Evolutionary conservation across 1,140 invertebrate species (phyloP), one percentile per base, ranked within the genome.

Genomic region (Helicorthomorpha holstii): DNA sequence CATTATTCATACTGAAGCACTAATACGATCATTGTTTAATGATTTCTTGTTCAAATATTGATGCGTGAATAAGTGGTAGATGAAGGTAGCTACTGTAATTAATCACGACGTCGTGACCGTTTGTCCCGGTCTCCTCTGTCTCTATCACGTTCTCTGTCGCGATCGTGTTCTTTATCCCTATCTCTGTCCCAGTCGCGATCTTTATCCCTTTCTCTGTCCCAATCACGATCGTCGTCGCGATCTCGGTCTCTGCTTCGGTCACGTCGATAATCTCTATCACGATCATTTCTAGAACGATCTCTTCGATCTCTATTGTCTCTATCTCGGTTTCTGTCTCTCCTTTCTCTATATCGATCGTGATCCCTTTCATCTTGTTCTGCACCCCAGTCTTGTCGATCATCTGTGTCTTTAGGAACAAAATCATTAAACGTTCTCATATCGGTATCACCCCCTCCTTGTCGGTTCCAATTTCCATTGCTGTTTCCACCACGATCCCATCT

Each of bases 101-200:
- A 46, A 25, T 46, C 44, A 21, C 44, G 19, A 25, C 19, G 44
- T 25, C 44, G 7, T 7, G 44, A 46, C 34, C 55, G 54, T 41
- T 49, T 48, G 34, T 53, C 50, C 50, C 55, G 54, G 21, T 54
- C 50, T 38, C 56, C 34, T 27, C 46, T 42, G 51, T 48, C 55
- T 16, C 46, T 3, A 41, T 26, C 26, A 19, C 50, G 1, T 23
- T 57, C 41, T 2, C 34, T 3, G 49, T 16, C 45, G 4, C 48
- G 3, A 19, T 2, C 43, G 7, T 49, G 1, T n/a, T 26, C 23
- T 14, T 38, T n/a, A 25, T 45, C 24, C 24, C n/a, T 49, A 42
- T 49, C 25, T 38, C 54, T 21, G 21, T 53, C 29, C 34, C 52
- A 41, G n/a, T 53, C 25, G 12, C 41, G 23, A n/a, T 50, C 34